Base-by-base conservation (phyloP, 1,140 invertebrate genomes). In the Asobara japonica region DNA sequence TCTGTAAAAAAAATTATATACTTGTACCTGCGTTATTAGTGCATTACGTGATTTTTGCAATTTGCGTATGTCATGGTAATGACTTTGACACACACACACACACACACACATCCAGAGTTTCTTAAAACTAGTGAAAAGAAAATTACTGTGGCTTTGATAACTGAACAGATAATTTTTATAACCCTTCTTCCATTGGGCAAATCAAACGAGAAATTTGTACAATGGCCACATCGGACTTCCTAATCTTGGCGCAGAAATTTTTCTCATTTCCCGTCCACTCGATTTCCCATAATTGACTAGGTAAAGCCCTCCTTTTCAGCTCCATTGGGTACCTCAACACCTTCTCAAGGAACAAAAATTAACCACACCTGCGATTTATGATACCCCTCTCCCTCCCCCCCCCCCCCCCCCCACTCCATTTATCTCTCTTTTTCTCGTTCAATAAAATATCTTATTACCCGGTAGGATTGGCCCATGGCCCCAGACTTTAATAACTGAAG, bases 281-380 rank as follows among this genome's bases (percentile, higher is more conserved):
- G 6, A 56, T 56, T 56, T 56, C 51, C 5, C 51, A 56, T 56
- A 56, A 56, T 56, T 22, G 51, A 56, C 20, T 22, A 25, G 51
- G 51, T 45, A 45, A 56, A 56, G 51, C 51, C 51, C 51, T 56
- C 51, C 51, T 56, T 56, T 56, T 56, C 51, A 56, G 51, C 51
- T 27, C 25, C 51, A 56, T 56, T 56, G 51, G 13, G 13, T 56
- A 56, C 20, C 51, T 56, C 51, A 56, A 27, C 51, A 27, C 51
- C 51, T 56, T 56, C 51, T 25, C 51, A 45, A 22, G 51, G 20
- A 56, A 25, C 18, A 56, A 56, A 56, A 56, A 56, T 56, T 56
- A 56, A 56, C 51, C 51, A 56, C 51, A 56, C 51, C 51, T 56
- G 51, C 51, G 51, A 56, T 56, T 56, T 56, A 56, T 56, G 51